These are phyloP conservation scores for Tetrao urogallus DNA, from an alignment of 2,113 vertebrate species.

Conservation along the genomic window DNA sequence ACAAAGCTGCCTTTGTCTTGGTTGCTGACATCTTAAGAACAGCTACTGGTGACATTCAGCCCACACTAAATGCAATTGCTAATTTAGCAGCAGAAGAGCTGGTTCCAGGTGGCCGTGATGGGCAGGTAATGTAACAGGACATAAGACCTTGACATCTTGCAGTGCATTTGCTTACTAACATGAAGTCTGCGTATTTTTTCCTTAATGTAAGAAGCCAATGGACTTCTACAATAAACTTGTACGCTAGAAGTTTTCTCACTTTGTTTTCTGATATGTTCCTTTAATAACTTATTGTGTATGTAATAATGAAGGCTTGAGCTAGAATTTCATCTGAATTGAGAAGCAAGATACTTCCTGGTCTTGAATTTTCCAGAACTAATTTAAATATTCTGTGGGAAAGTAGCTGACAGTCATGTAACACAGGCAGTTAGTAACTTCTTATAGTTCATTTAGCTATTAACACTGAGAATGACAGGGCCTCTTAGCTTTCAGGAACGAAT, in stretches of 20 bases:
- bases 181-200: background rate
- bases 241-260: rapidly evolving
- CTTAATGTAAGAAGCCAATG: rapidly evolving
- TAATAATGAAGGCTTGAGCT: background rate
- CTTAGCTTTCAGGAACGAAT: background rate
- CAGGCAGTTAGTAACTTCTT: background rate
- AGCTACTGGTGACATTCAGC: slow-evolving; percentile 84
- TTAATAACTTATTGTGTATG: background rate
- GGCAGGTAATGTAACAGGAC: slow-evolving; percentile 70
- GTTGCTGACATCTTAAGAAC: slow-evolving; percentile 86
- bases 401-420: background rate
- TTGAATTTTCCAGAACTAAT: background rate
- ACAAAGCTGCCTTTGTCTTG: slow-evolving; percentile 86
- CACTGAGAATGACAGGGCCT: background rate
- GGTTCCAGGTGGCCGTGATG: slow-evolving; percentile 83
- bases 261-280: background rate
- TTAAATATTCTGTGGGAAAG: background rate
- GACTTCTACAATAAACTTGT: background rate
- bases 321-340: background rate
- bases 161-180: background rate
- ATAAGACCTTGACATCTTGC: background rate
- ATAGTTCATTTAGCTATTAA: background rate
- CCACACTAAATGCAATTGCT: slow-evolving; percentile 88
- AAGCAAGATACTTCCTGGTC: background rate
- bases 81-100: slow-evolving; percentile 84